Conservation (phyloP, 2,113 vertebrate species). For the Brienomyrus brachyistius region DNA sequence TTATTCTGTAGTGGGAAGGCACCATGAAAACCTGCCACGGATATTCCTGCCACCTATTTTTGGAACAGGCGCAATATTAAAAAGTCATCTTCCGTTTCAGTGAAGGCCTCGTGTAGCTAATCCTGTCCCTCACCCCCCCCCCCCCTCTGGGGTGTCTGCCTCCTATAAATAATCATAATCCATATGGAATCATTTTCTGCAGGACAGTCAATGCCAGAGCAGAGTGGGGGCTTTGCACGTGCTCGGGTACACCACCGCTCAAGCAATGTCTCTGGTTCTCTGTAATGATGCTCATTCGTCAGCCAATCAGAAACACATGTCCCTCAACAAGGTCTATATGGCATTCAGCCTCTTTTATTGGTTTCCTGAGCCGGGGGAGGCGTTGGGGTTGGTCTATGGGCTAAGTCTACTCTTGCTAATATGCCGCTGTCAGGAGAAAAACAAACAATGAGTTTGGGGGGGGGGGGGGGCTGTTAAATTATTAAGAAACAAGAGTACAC, state of each 20-base stretch:
- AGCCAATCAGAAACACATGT: not conserved
- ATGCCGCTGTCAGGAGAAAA: not conserved
- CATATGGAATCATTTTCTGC: not conserved
- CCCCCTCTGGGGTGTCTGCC: not conserved
- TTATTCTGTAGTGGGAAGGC: not conserved
- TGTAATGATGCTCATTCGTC: not conserved
- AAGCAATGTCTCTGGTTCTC: not conserved
- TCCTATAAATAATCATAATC: slow-evolving; percentile 18
- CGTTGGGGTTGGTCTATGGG: not conserved
- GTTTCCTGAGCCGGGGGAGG: not conserved
- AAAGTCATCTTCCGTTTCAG: slow-evolving; percentile 6
- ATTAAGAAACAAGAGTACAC: not conserved
- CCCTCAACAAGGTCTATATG: not conserved
- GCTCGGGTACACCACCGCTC: not conserved
- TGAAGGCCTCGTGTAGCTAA: not conserved
- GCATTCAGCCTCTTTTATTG: not conserved
- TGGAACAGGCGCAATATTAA: slow-evolving; percentile 16
- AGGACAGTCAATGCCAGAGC: not conserved
- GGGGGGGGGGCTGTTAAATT: slow-evolving; percentile 1
- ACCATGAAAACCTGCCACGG: not conserved
- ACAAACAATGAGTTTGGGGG: not conserved
- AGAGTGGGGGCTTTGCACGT: not conserved
- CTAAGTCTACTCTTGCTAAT: not conserved
- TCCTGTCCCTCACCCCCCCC: not conserved
- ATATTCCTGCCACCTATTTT: slow-evolving; percentile 17